Evolutionary conservation across 2,113 vertebrate species (phyloP), one percentile per base, ranked within the genome.

Genomic region (Scopus umbretta): DNA sequence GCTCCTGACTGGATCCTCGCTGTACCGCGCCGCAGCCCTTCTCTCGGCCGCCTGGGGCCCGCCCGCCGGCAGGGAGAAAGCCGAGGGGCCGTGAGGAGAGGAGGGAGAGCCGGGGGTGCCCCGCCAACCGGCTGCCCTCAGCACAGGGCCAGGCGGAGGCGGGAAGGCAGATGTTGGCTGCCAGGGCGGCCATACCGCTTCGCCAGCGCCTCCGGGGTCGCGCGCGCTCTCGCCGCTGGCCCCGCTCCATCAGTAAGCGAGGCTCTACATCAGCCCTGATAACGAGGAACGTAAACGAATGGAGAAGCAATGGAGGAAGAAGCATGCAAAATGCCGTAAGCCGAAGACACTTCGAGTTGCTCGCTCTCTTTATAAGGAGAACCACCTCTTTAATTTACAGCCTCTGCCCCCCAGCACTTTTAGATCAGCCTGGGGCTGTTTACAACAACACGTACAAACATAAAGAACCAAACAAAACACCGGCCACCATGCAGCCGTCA

Each of bases 111-210:
- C 3, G 6, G 63, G 56, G 36, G 2, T 4, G 17, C 23, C 56
- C 34, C 13, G 3, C 1, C 2, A 30, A 16, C 21, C 42, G 7
- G 25, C 20, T 30, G 66, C 80, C 68, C 26, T 11, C 53, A 26
- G 58, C 30, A 13, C 0, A 0, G 43, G 34, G n/a, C 3, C 0
- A 6, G 72, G 49, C n/a, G 32, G 61, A 16, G 59, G 47, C 2
- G 5, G 47, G 52, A 62, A 30, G 23, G 36, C 36, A 53, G 71
- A n/a, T 29, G 11, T 8, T 18, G 5, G 9, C 23, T 62, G 72
- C 40, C 59, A 29, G 43, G 40, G 43, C 10, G 1, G 63, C 6
- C 5, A 36, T 13, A 6, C 29, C 14, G 65, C 61, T 78, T 5
- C 15, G 23, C 36, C n/a, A 42, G 38, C 59, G 19, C 49, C 56